Evolutionary conservation across 1,140 invertebrate species (phyloP).

Genomic region (Alviniconcha marisindica): DNA sequence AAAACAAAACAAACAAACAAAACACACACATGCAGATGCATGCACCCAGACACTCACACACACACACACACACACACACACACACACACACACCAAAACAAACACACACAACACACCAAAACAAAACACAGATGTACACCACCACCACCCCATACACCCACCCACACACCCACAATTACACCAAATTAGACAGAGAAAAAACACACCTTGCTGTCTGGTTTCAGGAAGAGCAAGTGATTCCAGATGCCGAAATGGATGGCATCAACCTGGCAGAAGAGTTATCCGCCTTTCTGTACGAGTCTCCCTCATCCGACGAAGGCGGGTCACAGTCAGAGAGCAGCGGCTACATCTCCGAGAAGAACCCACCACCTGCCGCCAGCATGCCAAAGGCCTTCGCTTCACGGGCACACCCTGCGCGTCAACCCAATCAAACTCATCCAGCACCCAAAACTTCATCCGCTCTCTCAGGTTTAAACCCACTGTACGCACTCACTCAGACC

Average conservation of each 20-base stretch:
- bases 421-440: too few species aligned
- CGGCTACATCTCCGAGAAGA: neutral
- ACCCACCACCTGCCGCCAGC: too few species aligned
- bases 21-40: neutral
- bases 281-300: neutral
- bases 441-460: neutral
- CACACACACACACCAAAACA: neutral
- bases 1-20: neutral
- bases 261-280: constrained; percentile 37
- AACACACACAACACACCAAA: neutral
- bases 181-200: neutral
- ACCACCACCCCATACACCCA: neutral
- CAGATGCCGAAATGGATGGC: neutral
- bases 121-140: too few species aligned
- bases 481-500: neutral
- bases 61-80: constrained; percentile 18
- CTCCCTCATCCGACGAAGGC: neutral
- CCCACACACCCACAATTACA: neutral
- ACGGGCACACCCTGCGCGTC: too few species aligned
- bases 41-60: neutral
- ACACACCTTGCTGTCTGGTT: neutral
- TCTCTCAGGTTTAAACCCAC: neutral
- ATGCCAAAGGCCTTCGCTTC: too few species aligned
- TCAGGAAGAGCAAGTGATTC: neutral
- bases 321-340: neutral